A percentile compares a stretch with the other conserved stretches of the same genome.
Conservation (phyloP, 2,113 vertebrate genomes). For the Sorex araneus region DNA sequence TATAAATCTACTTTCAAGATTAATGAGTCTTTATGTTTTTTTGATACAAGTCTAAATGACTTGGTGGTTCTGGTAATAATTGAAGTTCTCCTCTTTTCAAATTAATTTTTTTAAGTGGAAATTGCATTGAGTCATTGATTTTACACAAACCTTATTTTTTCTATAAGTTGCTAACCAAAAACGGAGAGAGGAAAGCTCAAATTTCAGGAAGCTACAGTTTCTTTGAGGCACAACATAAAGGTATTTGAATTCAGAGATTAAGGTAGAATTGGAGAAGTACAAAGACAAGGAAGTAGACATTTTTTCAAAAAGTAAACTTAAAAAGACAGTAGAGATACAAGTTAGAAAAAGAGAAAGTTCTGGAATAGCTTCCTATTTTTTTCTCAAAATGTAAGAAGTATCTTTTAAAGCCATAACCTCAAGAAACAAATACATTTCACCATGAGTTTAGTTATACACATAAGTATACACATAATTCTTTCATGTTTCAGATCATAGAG, state of each 20-base stretch:
- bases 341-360: background rate
- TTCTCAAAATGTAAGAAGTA: background rate
- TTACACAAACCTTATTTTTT: slow-evolving; percentile 18
- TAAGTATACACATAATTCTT: background rate
- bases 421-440: slow-evolving; percentile 29
- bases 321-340: background rate
- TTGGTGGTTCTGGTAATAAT: background rate
- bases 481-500: background rate
- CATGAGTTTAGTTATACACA: background rate
- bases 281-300: too few relatives aligned
- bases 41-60: background rate
- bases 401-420: slow-evolving; percentile 9
- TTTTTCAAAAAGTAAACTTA: background rate
- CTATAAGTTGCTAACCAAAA: background rate
- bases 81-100: background rate
- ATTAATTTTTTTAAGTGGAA: background rate
- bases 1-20: slow-evolving; percentile 40
- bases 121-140: slow-evolving; percentile 11
- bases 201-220: background rate
- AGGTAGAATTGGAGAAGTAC: background rate
- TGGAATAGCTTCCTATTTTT: background rate
- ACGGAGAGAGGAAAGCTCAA: background rate
- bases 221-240: background rate
- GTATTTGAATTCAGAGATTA: background rate
- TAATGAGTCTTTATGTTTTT: slow-evolving; percentile 12